Evolutionary conservation across 1,140 invertebrate genomes (phyloP), one percentile per base, ranked within the genome.

Genomic region (Caenorhabditis tropicalis): DNA sequence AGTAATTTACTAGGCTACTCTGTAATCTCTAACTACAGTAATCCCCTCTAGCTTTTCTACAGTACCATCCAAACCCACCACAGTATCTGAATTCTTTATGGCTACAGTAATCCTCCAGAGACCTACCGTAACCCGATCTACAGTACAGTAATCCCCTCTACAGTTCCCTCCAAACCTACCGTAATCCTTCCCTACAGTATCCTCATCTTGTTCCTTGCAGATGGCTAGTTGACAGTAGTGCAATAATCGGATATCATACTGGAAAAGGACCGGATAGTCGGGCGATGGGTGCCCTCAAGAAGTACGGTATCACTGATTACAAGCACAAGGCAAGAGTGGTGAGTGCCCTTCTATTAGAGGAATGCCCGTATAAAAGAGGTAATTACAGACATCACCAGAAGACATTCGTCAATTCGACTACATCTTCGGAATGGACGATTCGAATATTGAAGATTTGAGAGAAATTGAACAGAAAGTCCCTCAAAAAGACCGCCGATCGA

Each of bases 341-440:
- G 91, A 89, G 84, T 86, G 43, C 29, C 87, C 85, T 27, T 65
- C 12, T 19, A 5, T n/a, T n/a, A n/a, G n/a, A n/a, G n/a, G n/a
- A n/a, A n/a, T n/a, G n/a, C n/a, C n/a, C n/a, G n/a, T n/a, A n/a
- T n/a, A n/a, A n/a, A n/a, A n/a, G n/a, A n/a, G n/a, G n/a, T n/a
- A n/a, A 39, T 58, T 92, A 91, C 87, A 95, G 94, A 93, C 96
- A 53, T 93, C 89, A 7, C 87, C 92, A 82, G 91, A 93, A 33
- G 96, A 97, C 91, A 96, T 96, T 88, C 90, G 93, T 15, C 92
- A 94, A 7, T 96, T 94, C 91, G 94, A 96, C 90, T 96, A 94
- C 89, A 96, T 97, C 83, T 95, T 97, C 92, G 95, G 95, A 27
- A 97, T 96, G 96, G 96, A 96, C 91, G 93, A 95, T 81, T 93